phyloP scores from a whole-genome alignment of 2,797 vertebrate species.

The Phoeniculus purpureus region DNA sequence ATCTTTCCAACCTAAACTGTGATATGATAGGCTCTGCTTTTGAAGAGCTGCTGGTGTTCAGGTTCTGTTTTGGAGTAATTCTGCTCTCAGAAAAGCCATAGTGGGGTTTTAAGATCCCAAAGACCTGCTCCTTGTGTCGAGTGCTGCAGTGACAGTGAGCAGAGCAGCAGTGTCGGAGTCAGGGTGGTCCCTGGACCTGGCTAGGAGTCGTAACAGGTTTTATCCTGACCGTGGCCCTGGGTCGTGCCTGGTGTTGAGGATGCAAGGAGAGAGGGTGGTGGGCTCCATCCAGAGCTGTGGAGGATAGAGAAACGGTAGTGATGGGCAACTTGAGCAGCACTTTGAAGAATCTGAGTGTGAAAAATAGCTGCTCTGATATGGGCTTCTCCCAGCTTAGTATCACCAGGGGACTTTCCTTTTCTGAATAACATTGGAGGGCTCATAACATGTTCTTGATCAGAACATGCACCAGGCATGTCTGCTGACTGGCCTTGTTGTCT shows the following conservation, averaged over 20 bases:
- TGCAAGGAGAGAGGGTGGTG: neutral
- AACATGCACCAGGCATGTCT: neutral
- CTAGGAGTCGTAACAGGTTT: neutral
- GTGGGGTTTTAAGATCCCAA: neutral
- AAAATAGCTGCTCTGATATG: rapidly evolving
- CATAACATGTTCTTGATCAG: neutral
- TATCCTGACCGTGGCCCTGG: neutral
- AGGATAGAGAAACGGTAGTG: neutral
- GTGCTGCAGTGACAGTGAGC: neutral
- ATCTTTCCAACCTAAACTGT: neutral
- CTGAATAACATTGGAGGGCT: neutral
- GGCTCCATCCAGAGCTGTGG: neutral
- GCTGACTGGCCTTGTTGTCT: rapidly evolving
- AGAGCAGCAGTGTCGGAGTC: neutral
- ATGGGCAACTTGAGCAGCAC: rapidly evolving
- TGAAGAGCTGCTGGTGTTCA: neutral
- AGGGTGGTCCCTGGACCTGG: neutral
- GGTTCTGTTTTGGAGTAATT: neutral
- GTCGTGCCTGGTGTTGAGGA: neutral
- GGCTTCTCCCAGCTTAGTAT: neutral
- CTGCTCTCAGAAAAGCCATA: neutral
- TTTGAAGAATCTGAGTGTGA: neutral
- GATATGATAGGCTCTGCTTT: neutral
- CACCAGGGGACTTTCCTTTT: neutral
- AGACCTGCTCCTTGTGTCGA: neutral